Percentiles rank a stretch among this genome's conserved stretches.
These are phyloP conservation scores for Holacanthus passer DNA, from an alignment of 2,113 vertebrate species.

Conservation along the genomic window DNA sequence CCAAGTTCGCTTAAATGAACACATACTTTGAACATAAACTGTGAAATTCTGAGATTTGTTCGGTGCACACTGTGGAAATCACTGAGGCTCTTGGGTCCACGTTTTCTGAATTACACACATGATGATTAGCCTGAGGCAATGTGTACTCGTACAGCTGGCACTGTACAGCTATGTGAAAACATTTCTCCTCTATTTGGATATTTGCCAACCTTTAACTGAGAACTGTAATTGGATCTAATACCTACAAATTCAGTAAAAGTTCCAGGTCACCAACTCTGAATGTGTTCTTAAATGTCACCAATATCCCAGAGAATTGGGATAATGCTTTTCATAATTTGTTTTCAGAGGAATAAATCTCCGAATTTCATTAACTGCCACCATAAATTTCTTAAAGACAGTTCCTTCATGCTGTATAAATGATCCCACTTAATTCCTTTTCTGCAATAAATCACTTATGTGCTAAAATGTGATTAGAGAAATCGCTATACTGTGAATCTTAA, in stretches of 20 bases:
- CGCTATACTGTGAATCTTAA: constrained; percentile 42
- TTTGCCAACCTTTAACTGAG: constrained; percentile 44
- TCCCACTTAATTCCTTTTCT: constrained; percentile 52
- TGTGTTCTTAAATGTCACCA: constrained; percentile 61
- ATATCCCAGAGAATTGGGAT: constrained; percentile 38
- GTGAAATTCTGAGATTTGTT: constrained; percentile 9
- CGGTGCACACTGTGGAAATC: constrained; percentile 23
- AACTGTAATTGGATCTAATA: constrained; percentile 41
- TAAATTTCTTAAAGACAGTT: constrained; percentile 38
- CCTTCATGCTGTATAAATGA: constrained; percentile 39
- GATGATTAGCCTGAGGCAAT: constrained; percentile 41
- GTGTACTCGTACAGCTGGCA: constrained; percentile 42
- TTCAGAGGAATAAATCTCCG: constrained; percentile 41
- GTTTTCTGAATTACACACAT: constrained; percentile 49
- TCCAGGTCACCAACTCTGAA: constrained; percentile 35
- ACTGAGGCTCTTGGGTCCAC: constrained; percentile 11
- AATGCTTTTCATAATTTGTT: constrained; percentile 50
- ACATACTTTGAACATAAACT: constrained; percentile 18
- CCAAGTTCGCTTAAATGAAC: background rate
- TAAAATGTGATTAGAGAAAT: constrained; percentile 69
- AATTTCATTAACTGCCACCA: constrained; percentile 52
- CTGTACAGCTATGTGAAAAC: constrained; percentile 11
- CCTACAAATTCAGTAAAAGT: constrained; percentile 20
- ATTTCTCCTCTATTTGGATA: constrained; percentile 17
- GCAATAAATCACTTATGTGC: constrained; percentile 54